These are phyloP conservation scores for Podarcis raffonei DNA, from an alignment of 2,113 vertebrate genomes.

Conservation along the genomic window DNA sequence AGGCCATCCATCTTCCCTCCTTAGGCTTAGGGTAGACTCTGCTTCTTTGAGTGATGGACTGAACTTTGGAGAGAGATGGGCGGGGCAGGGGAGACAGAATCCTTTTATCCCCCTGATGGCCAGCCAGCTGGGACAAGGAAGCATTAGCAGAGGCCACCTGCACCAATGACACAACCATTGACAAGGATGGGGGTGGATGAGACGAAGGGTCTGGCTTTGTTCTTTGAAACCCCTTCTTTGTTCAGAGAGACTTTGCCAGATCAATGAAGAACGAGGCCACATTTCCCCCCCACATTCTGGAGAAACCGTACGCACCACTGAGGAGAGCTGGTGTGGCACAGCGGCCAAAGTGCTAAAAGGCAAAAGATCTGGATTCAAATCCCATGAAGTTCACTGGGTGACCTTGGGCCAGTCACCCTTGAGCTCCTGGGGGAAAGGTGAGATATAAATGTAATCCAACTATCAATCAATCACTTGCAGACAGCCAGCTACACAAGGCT, in stretches of 20 bases:
- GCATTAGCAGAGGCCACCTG: background rate
- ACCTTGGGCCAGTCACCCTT: no score
- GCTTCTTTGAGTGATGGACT: background rate
- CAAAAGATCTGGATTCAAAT: no score
- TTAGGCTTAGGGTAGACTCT: background rate
- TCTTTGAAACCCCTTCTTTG: no score
- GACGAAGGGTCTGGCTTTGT: background rate
- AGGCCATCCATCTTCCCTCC: background rate
- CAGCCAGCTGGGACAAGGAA: background rate
- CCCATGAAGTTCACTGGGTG: no score
- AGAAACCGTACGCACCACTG: no score
- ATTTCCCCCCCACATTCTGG: background rate
- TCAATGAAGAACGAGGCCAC: background rate
- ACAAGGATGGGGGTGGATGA: background rate
- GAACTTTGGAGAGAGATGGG: background rate
- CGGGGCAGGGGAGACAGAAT: background rate
- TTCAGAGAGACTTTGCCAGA: fast-evolving
- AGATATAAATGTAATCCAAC: no score
- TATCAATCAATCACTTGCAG: no score
- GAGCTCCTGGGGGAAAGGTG: no score
- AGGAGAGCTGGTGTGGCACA: no score
- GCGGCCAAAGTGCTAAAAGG: no score
- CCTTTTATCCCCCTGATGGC: background rate
- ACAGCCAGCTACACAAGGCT: background rate
- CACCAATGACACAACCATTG: background rate